A percentile compares a stretch with the other conserved stretches of the same genome.
Conservation (phyloP, 2,888 invertebrate species). For the Tipula unca region DNA sequence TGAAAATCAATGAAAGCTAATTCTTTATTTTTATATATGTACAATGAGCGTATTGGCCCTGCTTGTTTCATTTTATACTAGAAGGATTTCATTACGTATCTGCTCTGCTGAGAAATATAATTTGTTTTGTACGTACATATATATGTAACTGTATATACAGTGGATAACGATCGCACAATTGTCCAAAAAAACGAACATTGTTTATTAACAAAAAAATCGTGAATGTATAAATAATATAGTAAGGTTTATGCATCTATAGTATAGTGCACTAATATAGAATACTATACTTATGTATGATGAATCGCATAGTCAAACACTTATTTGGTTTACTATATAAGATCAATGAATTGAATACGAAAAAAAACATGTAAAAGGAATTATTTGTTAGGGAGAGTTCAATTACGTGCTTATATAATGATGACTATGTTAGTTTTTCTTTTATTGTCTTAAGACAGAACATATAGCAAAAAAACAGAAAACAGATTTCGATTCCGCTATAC, state of each 20-base stretch:
- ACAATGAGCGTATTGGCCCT: background rate
- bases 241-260: background rate
- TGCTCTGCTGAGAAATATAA: background rate
- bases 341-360: background rate
- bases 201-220: background rate
- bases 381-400: background rate
- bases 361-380: background rate
- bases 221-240: background rate
- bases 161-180: background rate
- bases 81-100: background rate
- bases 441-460: background rate
- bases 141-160: background rate
- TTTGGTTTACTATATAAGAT: background rate
- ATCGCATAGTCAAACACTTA: background rate
- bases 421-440: background rate
- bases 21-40: background rate
- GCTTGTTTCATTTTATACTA: background rate
- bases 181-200: background rate
- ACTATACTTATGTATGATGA: background rate
- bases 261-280: background rate
- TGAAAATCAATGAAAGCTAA: background rate
- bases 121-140: no score
- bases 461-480: background rate
- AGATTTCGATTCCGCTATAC: background rate
- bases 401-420: background rate